These are phyloP conservation scores for Cosmia pyralina DNA, from an alignment of 2,888 invertebrate genomes.

Conservation along the genomic window DNA sequence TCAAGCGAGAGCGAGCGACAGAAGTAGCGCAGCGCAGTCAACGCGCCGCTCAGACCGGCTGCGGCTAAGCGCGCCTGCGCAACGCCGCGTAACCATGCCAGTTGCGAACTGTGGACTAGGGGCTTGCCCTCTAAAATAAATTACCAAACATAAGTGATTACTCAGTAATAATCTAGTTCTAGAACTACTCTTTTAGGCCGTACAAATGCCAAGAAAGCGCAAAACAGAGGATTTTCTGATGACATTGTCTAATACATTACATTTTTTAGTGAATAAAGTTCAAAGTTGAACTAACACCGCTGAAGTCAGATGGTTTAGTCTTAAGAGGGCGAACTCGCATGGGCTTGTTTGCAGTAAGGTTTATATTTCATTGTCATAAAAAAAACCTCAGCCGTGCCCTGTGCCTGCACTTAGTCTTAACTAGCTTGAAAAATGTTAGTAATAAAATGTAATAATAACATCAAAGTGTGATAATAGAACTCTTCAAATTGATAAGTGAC, in stretches of 20 bases:
- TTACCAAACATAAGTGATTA: not conserved
- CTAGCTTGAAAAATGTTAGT: not conserved
- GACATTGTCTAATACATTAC: not conserved
- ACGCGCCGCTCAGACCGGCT: slow-evolving; percentile 93
- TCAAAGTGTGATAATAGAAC: not conserved
- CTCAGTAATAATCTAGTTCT: not conserved
- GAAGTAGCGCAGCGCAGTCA: slow-evolving; percentile 94
- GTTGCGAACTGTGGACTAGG: slow-evolving; percentile 98
- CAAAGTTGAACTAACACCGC: not conserved
- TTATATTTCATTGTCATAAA: not conserved
- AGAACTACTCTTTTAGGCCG: not conserved
- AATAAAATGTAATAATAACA: not conserved
- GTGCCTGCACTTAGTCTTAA: not conserved
- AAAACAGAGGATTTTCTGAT: not conserved
- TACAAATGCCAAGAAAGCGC: not conserved
- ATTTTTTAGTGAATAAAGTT: not conserved
- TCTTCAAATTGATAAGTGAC: not conserved
- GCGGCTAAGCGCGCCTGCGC: slow-evolving; percentile 96
- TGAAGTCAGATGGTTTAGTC: not conserved
- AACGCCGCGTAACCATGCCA: slow-evolving; percentile 97
- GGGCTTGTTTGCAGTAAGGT: not conserved
- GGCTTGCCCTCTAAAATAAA: slow-evolving; percentile 95
- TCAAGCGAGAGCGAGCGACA: slow-evolving; percentile 98
- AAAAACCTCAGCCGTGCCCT: not conserved
- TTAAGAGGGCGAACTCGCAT: not conserved